Evolutionary conservation across 2,113 vertebrate genomes (phyloP), one percentile per base, ranked within the genome.

Genomic region (Himantopus leucocephalus): DNA sequence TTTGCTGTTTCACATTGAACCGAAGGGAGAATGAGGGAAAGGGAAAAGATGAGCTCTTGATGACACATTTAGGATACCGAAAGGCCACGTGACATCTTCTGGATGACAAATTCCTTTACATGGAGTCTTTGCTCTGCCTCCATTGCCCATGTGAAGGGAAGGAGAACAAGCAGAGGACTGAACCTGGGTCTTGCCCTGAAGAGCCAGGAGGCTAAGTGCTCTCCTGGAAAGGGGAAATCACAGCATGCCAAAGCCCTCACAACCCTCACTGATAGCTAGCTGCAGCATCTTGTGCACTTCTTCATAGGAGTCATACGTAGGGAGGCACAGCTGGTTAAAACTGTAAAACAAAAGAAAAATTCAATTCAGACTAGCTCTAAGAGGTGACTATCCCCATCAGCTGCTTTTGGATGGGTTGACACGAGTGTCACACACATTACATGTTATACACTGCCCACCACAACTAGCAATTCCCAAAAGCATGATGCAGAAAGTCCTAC

Each of bases 311-410:
- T 99, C 99, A 24, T 99, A 99, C 13, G 99, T 99, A 24, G 99
- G 99, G 98, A 99, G 99, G 99, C 99, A 99, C 98, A 99, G 98
- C 99, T 99, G 99, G 99, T 99, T 99, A 98, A 99, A 99, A 98
- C 99, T 99, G 96, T 34, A 98, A 89, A 85, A 80, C 71, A 92
- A 91, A 95, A 95, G 34, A 94, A 90, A 94, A 93, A 78, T 23
- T 45, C 39, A 27, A 53, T 82, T 94, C 53, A 96, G 60, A 60
- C 24, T 26, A 73, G 62, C 48, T 48, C 35, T 21, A 26, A 88
- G 47, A 84, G 48, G 43, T 18, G 48, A 73, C 47, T 20, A 35
- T 37, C 24, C 55, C 43, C 41, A 85, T 48, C 21, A 95, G 41
- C 14, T 67, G 62, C 32, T 94, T 94, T 62, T 59, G 30, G 48